Evolutionary conservation across 1,140 invertebrate species (phyloP).

Genomic region (Dendrolimus kikuchii): DNA sequence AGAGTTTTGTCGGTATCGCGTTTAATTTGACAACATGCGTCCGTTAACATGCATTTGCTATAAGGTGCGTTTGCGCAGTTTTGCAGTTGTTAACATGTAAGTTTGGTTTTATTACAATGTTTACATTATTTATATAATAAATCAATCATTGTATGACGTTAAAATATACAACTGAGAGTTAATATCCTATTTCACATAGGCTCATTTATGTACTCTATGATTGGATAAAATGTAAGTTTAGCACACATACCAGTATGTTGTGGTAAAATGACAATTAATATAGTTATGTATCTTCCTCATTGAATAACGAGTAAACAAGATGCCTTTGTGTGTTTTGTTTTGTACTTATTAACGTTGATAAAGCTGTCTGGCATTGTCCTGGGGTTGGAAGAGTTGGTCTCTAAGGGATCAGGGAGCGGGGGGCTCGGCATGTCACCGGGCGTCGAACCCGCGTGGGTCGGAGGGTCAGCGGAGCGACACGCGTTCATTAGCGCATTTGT

Average conservation of each 20-base stretch:
- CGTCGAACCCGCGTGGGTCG: conserved; percentile 63
- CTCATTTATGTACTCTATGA: no score
- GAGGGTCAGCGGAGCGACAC: conserved; percentile 57
- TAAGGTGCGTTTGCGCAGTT: conserved; percentile 30
- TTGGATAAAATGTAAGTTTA: no score
- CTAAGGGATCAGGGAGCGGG: conserved; percentile 13
- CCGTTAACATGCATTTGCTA: conserved; percentile 38
- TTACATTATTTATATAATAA: no score
- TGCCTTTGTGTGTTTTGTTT: conserved; percentile 8
- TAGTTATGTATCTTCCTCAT: conserved; percentile 1
- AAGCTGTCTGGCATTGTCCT: conserved; percentile 37
- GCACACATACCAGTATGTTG: no score
- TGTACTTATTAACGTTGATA: conserved; percentile 38
- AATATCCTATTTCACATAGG: no score
- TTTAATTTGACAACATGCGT: conserved; percentile 35
- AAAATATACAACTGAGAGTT: no score
- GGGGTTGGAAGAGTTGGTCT: conserved; percentile 23
- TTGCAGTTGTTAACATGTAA: not conserved
- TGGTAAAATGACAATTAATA: not conserved
- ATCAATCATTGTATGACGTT: no score
- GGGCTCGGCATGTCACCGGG: conserved; percentile 19
- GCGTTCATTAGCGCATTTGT: conserved; percentile 54
- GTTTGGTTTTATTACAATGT: no score
- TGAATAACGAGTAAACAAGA: conserved; percentile 23
- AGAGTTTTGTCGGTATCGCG: conserved; percentile 35